Conservation (phyloP, 1,140 invertebrate species). For the Ridgeia piscesae region DNA sequence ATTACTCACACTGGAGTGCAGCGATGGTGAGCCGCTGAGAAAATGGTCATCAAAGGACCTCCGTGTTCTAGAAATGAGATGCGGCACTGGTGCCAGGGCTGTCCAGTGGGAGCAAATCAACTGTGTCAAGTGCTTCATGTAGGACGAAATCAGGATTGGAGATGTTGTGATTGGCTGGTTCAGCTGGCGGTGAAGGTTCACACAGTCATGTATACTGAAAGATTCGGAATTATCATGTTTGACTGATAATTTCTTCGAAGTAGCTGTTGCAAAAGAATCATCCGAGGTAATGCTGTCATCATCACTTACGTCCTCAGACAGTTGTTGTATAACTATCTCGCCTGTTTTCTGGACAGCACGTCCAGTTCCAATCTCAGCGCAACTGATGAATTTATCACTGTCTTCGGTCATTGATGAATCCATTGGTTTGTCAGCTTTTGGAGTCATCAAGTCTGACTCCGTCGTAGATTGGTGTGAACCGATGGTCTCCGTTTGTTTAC, state of each 20-base stretch:
- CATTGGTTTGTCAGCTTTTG: neutral
- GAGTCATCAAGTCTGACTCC: neutral
- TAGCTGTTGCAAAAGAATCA: neutral
- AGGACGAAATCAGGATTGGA: constrained; percentile 90
- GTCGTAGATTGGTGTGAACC: neutral
- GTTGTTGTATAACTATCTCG: neutral
- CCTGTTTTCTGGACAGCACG: neutral
- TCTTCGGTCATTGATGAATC: neutral
- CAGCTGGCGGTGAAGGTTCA: constrained; percentile 92
- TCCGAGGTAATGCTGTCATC: neutral
- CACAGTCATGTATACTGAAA: constrained; percentile 57
- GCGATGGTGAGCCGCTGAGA: neutral
- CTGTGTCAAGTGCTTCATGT: constrained; percentile 88
- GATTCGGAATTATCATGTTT: neutral
- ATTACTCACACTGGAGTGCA: neutral
- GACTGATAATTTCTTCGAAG: neutral
- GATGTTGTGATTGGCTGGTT: constrained; percentile 89
- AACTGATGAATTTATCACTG: neutral
- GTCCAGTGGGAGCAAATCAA: constrained; percentile 63
- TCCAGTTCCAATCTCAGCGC: neutral
- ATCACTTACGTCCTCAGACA: neutral
- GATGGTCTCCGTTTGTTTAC: neutral
- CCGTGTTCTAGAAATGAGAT: neutral
- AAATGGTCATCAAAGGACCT: neutral
- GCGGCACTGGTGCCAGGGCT: constrained; percentile 43